Evolutionary conservation across 2,113 vertebrate genomes (phyloP).

Genomic region (Ailurus styani): DNA sequence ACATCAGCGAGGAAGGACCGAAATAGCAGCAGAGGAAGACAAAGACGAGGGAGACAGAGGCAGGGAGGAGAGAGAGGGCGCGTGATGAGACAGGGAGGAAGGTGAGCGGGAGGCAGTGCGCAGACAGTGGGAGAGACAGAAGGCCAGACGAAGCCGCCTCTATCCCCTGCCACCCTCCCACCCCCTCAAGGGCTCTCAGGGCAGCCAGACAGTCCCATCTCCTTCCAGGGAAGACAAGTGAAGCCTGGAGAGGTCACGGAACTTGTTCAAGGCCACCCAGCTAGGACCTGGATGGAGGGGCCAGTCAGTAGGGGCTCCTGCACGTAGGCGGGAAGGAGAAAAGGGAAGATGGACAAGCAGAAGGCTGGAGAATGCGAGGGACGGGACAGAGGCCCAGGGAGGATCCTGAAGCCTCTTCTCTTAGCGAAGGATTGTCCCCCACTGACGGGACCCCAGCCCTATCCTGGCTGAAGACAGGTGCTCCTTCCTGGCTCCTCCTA

Average conservation of each 20-base stretch:
- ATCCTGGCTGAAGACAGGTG: neutral
- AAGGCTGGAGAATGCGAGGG: fast-evolving
- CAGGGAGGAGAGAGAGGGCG: neutral
- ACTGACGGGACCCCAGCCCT: neutral
- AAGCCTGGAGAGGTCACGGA: neutral
- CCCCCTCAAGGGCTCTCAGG: neutral
- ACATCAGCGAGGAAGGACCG: conserved; percentile 70
- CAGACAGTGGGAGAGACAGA: neutral
- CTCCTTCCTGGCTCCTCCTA: neutral
- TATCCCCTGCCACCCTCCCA: fast-evolving
- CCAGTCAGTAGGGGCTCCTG: fast-evolving
- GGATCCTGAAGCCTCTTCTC: fast-evolving
- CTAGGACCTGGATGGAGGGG: neutral
- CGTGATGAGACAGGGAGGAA: neutral
- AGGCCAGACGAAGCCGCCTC: neutral
- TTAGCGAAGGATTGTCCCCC: neutral
- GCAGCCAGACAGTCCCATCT: neutral
- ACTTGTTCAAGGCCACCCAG: neutral
- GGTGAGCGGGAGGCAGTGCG: neutral
- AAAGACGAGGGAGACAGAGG: conserved; percentile 52
- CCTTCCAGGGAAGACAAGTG: neutral
- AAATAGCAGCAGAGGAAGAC: conserved; percentile 78
- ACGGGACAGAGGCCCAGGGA: no score
- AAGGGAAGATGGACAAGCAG: neutral
- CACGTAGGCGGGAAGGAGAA: neutral